These are phyloP conservation scores for Petaurus breviceps DNA, from an alignment of 2,113 vertebrate species.

Conservation along the genomic window DNA sequence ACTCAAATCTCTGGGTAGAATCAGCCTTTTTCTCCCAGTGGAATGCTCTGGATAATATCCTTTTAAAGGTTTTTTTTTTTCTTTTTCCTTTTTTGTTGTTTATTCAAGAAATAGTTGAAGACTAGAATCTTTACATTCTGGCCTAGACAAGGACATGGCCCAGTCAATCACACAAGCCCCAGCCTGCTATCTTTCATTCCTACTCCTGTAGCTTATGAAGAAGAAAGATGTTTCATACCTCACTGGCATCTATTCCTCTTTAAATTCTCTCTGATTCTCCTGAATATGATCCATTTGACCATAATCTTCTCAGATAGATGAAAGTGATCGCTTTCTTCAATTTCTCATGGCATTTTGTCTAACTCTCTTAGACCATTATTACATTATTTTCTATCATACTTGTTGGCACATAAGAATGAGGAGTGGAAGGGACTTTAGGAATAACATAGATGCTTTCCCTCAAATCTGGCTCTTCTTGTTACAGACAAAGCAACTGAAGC, in stretches of 20 bases:
- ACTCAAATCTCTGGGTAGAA: conserved; percentile 4
- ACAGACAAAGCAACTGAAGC: not conserved
- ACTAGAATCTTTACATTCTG: conserved; percentile 35
- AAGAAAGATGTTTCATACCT: not conserved
- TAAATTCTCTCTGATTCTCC: not conserved
- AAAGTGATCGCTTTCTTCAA: not conserved
- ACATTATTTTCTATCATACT: too few relatives aligned
- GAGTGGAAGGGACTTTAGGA: not conserved
- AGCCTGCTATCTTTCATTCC: conserved; percentile 21
- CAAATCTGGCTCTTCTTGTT: not conserved
- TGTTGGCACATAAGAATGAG: not conserved
- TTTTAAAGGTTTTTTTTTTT: conserved; percentile 45
- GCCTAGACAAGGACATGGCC: conserved; percentile 6
- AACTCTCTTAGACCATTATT: not conserved
- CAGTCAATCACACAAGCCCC: not conserved
- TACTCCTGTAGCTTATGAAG: not conserved
- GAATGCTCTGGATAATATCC: conserved; percentile 59
- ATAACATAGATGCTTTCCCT: not conserved
- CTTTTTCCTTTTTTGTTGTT: conserved; percentile 50
- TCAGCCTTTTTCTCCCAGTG: conserved; percentile 30
- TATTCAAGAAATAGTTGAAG: conserved; percentile 52
- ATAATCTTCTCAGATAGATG: not conserved
- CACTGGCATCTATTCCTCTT: not conserved
- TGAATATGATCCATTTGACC: not conserved
- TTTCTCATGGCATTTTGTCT: not conserved